Evolutionary conservation across 2,888 invertebrate species (phyloP).

Genomic region (Minunthozetes semirufus): DNA sequence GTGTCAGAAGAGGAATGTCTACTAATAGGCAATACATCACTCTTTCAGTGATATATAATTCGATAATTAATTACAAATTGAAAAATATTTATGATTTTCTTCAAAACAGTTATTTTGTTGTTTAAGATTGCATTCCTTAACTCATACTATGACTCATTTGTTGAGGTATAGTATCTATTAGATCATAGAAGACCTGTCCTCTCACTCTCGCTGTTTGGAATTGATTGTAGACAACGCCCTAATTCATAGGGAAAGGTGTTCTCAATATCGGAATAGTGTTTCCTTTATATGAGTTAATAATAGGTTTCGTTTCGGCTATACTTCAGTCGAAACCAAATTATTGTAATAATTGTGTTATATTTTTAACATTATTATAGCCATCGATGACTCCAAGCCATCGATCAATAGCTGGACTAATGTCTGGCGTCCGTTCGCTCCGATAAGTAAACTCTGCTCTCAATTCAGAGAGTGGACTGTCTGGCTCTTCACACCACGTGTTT

Average conservation of each 20-base stretch:
- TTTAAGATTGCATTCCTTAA: too few species aligned
- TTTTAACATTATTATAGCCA: constrained; percentile 1
- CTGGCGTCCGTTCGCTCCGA: neutral
- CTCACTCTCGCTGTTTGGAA: neutral
- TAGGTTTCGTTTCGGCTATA: neutral
- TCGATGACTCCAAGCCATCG: neutral
- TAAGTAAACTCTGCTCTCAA: neutral
- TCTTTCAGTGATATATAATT: too few species aligned
- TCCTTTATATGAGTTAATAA: neutral
- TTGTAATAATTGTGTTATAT: neutral
- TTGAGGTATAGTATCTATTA: neutral
- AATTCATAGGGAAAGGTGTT: constrained; percentile 25
- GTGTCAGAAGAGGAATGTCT: neutral
- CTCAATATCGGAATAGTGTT: neutral
- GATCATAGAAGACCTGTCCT: neutral
- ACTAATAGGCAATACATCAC: too few species aligned
- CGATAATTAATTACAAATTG: neutral
- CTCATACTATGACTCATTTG: too few species aligned
- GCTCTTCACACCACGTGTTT: constrained; percentile 18
- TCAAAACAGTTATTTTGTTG: too few species aligned
- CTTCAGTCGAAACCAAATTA: neutral
- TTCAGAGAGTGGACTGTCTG: too few species aligned
- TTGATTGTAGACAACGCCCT: constrained; percentile 28
- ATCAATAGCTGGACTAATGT: constrained; percentile 12
- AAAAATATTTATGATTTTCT: neutral